A percentile compares a stretch with the other conserved stretches of the same genome.
phyloP scores from a whole-genome alignment of 2,797 vertebrate species.

The Acanthurus leucopareius region DNA sequence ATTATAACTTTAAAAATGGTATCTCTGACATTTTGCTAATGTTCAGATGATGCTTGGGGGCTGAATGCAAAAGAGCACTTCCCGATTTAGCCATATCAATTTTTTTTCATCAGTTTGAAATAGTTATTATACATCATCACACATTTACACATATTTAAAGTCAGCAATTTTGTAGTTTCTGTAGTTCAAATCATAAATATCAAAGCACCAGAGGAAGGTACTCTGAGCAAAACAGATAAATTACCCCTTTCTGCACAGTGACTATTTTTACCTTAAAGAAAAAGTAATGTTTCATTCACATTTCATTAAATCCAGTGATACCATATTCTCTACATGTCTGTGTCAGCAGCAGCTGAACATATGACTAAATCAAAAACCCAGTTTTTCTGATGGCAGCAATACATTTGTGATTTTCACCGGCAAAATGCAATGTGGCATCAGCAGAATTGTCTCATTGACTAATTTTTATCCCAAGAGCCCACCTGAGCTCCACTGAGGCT shows the following conservation, averaged over 20 bases:
- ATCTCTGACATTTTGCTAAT: conserved; percentile 48
- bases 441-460: conserved; percentile 43
- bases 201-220: neutral
- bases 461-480: conserved; percentile 46
- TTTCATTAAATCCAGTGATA: neutral
- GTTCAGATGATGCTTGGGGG: conserved; percentile 31
- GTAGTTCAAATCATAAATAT: neutral
- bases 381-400: conserved; percentile 5
- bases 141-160: neutral
- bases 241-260: neutral
- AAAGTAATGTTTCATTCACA: neutral
- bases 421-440: conserved; percentile 15
- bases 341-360: conserved; percentile 2
- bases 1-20: conserved; percentile 12
- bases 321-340: neutral
- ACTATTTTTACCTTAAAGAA: neutral
- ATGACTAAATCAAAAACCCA: conserved; percentile 11
- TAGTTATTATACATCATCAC: neutral
- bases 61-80: conserved; percentile 41
- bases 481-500: conserved; percentile 49
- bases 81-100: conserved; percentile 29
- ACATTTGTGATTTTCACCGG: conserved; percentile 10
- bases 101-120: conserved; percentile 33
- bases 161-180: neutral
- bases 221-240: neutral